Conservation (phyloP, 2,113 vertebrate genomes). For the Anhinga anhinga region DNA sequence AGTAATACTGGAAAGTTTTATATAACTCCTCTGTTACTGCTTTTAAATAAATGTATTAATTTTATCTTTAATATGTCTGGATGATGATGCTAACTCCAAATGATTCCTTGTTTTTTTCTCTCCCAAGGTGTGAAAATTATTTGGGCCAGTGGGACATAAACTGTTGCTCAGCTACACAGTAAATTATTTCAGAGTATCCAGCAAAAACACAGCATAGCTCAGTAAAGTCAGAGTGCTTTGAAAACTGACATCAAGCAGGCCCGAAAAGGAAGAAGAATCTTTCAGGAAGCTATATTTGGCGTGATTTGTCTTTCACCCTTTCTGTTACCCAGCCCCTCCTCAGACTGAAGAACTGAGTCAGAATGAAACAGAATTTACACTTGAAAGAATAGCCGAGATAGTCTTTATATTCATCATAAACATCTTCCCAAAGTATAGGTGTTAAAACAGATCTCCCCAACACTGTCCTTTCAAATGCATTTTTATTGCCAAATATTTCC, state of each 20-base stretch:
- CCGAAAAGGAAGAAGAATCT: neutral
- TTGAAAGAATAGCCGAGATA: neutral
- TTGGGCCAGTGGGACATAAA: neutral
- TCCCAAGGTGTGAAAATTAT: neutral
- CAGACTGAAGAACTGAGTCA: neutral
- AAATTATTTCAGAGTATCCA: neutral
- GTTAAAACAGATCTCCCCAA: neutral
- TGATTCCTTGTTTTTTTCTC: neutral
- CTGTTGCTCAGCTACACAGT: neutral
- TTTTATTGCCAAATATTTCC: neutral
- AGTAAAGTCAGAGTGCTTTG: neutral
- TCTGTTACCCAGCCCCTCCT: neutral
- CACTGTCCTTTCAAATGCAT: neutral
- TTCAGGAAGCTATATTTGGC: neutral
- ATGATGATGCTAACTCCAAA: neutral
- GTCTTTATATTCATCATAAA: neutral
- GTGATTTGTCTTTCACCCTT: neutral
- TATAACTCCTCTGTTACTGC: neutral
- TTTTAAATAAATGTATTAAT: neutral
- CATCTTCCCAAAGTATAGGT: rapidly evolving
- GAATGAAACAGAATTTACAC: neutral
- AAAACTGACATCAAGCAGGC: neutral
- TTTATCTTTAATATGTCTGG: neutral
- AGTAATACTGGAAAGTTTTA: neutral
- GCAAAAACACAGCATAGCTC: neutral